These are phyloP conservation scores for Anhinga rufa DNA, from an alignment of 2,113 vertebrate genomes.

Conservation along the genomic window DNA sequence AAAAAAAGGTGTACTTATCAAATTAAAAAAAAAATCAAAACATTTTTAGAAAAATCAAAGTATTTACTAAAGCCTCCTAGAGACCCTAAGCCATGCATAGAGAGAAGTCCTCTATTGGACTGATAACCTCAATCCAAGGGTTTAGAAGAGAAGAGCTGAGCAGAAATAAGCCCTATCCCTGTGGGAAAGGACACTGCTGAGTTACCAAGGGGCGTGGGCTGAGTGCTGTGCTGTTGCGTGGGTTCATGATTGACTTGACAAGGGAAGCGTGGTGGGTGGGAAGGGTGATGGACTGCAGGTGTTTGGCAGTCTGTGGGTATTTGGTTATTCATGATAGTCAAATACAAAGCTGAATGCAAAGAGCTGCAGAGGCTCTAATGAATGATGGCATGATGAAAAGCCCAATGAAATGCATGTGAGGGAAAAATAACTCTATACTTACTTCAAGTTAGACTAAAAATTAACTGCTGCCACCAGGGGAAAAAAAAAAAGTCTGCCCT, in stretches of 20 bases:
- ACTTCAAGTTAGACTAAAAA: not conserved
- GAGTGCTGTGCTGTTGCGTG: not conserved
- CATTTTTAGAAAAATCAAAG: not conserved
- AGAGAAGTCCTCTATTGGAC: not conserved
- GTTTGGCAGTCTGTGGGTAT: not conserved
- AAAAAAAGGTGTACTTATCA: not conserved
- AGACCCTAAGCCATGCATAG: not conserved
- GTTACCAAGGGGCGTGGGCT: not conserved
- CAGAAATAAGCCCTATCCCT: not conserved
- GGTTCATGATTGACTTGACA: not conserved
- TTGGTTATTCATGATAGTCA: not conserved
- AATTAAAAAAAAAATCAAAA: not conserved
- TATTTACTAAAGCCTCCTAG: not conserved
- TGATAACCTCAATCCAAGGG: not conserved
- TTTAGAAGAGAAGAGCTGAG: not conserved
- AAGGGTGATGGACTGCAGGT: not conserved
- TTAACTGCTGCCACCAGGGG: not conserved
- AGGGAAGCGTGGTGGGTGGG: not conserved
- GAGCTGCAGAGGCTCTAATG: not conserved
- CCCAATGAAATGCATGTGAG: not conserved
- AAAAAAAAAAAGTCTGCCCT: not conserved
- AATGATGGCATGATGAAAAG: not conserved
- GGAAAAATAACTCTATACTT: not conserved
- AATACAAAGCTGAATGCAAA: not conserved
- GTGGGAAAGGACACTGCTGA: not conserved